These are phyloP conservation scores for Hemibagrus wyckioides DNA, from an alignment of 2,113 vertebrate species.

Conservation along the genomic window DNA sequence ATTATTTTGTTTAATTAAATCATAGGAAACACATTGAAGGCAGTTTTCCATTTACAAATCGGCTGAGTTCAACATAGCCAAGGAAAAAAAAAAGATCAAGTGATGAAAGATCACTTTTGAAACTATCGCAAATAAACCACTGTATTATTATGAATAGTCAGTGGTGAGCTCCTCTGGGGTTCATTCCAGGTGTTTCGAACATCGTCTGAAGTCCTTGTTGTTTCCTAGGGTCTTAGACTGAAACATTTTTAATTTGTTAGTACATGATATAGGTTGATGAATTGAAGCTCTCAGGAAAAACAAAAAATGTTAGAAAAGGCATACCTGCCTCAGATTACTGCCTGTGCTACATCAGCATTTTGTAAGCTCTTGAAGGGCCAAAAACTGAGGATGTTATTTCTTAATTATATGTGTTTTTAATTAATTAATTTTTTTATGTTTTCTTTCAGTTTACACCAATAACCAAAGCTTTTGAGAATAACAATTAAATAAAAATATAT, in stretches of 20 bases:
- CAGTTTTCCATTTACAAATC: neutral
- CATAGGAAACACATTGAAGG: neutral
- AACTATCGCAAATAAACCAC: neutral
- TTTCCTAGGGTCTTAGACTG: neutral
- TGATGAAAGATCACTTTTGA: too few relatives aligned
- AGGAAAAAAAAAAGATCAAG: neutral
- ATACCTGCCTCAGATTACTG: too few relatives aligned
- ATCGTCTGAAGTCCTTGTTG: neutral
- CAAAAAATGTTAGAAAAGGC: neutral
- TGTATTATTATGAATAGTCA: neutral
- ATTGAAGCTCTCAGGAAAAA: neutral
- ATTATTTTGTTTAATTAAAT: neutral
- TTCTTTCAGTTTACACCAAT: neutral
- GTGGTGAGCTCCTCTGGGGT: neutral
- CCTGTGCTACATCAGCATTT: neutral
- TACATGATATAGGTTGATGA: neutral
- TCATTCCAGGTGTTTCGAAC: neutral
- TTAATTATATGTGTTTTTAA: too few relatives aligned
- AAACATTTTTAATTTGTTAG: neutral
- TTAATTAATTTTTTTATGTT: too few relatives aligned
- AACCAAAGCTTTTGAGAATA: neutral
- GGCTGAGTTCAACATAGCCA: neutral
- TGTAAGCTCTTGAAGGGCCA: neutral
- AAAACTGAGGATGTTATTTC: neutral
- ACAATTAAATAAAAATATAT: neutral